Conservation (phyloP, 2,888 invertebrate species). For the Baronia brevicornis region DNA sequence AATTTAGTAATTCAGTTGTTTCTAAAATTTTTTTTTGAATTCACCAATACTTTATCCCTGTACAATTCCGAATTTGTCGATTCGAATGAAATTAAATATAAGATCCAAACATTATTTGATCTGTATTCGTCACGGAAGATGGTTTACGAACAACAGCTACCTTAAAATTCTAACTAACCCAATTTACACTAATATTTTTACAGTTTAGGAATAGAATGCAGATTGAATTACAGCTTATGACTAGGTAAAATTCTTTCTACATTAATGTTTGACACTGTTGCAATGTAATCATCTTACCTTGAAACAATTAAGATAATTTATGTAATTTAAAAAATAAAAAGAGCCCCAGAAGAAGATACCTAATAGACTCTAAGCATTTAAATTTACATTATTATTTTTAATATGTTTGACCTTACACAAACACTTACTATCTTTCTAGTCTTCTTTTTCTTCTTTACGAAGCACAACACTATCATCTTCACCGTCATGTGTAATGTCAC, state of each 20-base stretch:
- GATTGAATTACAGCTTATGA: constrained; percentile 68
- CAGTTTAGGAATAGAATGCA: constrained; percentile 53
- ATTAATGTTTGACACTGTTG: constrained; percentile 42
- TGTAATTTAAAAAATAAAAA: constrained; percentile 7
- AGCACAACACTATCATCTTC: constrained; percentile 46
- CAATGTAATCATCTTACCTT: constrained; percentile 27
- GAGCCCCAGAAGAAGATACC: no score
- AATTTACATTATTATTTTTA: constrained; percentile 15
- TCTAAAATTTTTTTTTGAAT: constrained; percentile 24
- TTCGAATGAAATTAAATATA: constrained; percentile 15
- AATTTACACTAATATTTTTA: constrained; percentile 50
- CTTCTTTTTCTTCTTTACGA: constrained; percentile 23
- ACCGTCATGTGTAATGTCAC: constrained; percentile 55
- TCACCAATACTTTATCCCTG: constrained; percentile 61
- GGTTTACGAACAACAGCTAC: constrained; percentile 28
- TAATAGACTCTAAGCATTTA: constrained; percentile 17
- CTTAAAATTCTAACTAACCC: constrained; percentile 42
- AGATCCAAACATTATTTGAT: constrained; percentile 7
- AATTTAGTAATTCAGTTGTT: constrained; percentile 30
- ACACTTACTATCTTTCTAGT: constrained; percentile 17
- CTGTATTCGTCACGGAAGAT: constrained; percentile 19
- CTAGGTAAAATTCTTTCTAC: constrained; percentile 69
- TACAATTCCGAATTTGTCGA: constrained; percentile 73
- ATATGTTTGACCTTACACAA: constrained; percentile 20
- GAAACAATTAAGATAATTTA: constrained; percentile 13